Base-by-base conservation (phyloP, 2,113 vertebrate species). In the Megaleporinus macrocephalus region DNA sequence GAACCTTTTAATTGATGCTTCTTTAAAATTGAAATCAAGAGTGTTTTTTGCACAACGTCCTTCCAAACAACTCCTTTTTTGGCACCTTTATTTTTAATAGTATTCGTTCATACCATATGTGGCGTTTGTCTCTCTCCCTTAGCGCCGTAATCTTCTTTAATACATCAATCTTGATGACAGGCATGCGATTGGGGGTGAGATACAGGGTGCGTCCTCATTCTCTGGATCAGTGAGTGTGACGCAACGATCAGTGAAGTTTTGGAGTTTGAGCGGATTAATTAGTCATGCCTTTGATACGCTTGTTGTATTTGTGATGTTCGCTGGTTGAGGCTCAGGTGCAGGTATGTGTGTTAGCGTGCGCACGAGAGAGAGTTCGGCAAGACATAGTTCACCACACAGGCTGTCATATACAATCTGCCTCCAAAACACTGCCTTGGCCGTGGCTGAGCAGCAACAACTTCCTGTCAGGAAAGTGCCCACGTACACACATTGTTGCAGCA, bases 371-470 rank as follows among this genome's bases (percentile, higher is more conserved):
- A 33, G 51, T 18, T 47, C 36, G 30, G 74, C 41, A n/a, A 65
- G 79, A 47, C 62, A 57, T 71, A 76, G 76, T 85, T 87, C 83
- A 78, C 70, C 82, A 86, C 27, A 78, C 51, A 79, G 83, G 79
- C 87, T 91, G 90, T 92, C 91, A 90, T 33, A 83, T 87, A 62
- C 68, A 86, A 86, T 93, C 82, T 78, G 44, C 49, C 62, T 78
- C 68, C 75, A 76, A 71, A 77, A 30, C 68, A 71, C 4, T 55
- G 53, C 49, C 49, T 59, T 14, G 36, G 47, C 71, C 79, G 65
- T 74, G 73, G 47, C 59, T 68, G 49, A 30, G 47, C 73, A 53
- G 30, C 65, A 36, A 14, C 30, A 11, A 4, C 41, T 44, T 70
- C 66, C 36, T 70, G 33, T 70, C 66, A 36, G 20, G 22, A 24